Conservation (phyloP, 2,113 vertebrate genomes). For the Seriola rivoliana region DNA sequence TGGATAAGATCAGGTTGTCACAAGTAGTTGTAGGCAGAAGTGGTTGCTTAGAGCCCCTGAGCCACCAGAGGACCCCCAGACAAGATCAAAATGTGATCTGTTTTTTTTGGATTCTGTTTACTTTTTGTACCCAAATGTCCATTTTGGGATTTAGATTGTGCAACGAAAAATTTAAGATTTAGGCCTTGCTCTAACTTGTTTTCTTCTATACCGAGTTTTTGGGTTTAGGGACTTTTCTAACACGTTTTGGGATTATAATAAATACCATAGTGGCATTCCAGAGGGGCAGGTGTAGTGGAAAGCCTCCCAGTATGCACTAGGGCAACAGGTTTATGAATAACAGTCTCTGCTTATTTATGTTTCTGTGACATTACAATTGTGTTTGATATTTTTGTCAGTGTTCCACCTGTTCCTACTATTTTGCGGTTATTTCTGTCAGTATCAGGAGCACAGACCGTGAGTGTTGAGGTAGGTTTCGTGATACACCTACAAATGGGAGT, state of each 20-base stretch:
- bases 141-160: background rate
- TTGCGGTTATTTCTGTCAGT: too few relatives aligned
- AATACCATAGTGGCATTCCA: too few relatives aligned
- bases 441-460: too few relatives aligned
- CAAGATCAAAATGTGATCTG: background rate
- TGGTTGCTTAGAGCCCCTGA: background rate
- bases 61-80: background rate
- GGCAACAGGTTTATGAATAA: background rate
- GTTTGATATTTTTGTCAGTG: too few relatives aligned
- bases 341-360: too few relatives aligned
- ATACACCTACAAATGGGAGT: too few relatives aligned
- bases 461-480: too few relatives aligned
- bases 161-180: background rate
- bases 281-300: background rate
- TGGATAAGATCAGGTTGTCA: background rate
- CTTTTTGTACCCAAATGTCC: background rate
- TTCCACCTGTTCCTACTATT: too few relatives aligned
- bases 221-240: background rate
- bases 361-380: too few relatives aligned
- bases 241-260: too few relatives aligned
- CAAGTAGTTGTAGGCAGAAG: background rate
- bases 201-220: background rate
- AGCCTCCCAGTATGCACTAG: background rate
- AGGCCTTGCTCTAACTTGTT: background rate
- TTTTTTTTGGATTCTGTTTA: background rate